These are phyloP conservation scores for Chaenocephalus aceratus DNA, from an alignment of 2,113 vertebrate species.

Conservation along the genomic window DNA sequence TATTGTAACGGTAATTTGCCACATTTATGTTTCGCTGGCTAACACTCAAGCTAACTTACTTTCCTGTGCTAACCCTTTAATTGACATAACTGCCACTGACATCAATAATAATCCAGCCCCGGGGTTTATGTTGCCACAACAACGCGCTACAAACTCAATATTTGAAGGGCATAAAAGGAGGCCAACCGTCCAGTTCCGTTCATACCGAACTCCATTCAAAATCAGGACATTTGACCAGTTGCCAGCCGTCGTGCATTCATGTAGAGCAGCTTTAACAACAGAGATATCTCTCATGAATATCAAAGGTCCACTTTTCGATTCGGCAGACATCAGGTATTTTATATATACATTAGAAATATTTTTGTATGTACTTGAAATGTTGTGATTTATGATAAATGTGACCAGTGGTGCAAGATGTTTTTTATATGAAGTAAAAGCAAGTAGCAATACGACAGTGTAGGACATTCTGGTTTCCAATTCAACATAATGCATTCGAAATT, in stretches of 20 bases:
- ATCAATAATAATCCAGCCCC: constrained; percentile 58
- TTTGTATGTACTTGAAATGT: background rate
- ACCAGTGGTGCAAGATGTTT: background rate
- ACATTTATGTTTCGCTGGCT: background rate
- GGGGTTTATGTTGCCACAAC: constrained; percentile 61
- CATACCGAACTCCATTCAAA: too few relatives aligned
- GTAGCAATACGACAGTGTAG: background rate
- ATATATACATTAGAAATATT: background rate
- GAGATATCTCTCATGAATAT: background rate
- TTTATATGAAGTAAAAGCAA: background rate
- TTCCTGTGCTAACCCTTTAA: background rate
- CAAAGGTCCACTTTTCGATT: background rate
- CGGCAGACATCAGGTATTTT: background rate
- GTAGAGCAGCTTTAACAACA: background rate
- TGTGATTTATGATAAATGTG: background rate
- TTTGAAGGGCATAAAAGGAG: constrained; percentile 69
- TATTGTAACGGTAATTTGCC: background rate
- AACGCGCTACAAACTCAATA: constrained; percentile 46
- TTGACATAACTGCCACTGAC: background rate
- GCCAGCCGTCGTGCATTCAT: too few relatives aligned
- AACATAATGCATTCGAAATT: background rate
- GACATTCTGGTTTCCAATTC: background rate
- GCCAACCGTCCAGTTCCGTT: background rate
- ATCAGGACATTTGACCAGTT: too few relatives aligned
- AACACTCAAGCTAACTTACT: background rate